Base-by-base conservation (phyloP, 2,888 invertebrate genomes). In the Apamea anceps region DNA sequence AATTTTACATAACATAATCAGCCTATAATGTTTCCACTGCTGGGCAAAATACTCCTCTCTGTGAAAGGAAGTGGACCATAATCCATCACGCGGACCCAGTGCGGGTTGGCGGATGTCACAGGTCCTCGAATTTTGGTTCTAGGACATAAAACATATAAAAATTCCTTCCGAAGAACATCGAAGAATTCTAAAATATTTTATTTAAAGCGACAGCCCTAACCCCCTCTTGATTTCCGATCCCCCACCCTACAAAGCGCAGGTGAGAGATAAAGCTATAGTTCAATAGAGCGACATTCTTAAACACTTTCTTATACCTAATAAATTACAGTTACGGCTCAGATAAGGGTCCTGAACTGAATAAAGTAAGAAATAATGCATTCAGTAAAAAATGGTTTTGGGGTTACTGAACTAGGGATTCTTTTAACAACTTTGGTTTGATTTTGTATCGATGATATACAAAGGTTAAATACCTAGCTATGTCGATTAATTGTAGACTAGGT, bases 261-360 rank as follows among this genome's bases (percentile, higher is more conserved):
- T 91, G 86, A 89, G 90, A 89, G 90, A 90, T 90, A 90, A 90
- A 85, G 79, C 75, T 79, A 85, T 86, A 88, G 85, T 87, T 87
- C 85, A 85, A 85, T 80, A 86, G 86, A 83, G 79, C 75, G 85
- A 81, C 80, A 78, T 74, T 81, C 82, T 88, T 85, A 88, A 88
- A 87, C 84, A 85, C 77, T 85, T 87, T 84, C 76, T 82, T 84
- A 77, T 79, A 79, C 81, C 80, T 77, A 81, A 88, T 89, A 89
- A 90, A 84, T 89, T 82, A 81, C 78, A 65, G 65, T 62, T 74
- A 77, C 70, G 72, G 67, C 51, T 5, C 28, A 25, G 85, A 84
- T 84, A 80, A 80, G 77, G 75, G 72, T 51, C 15, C 18, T n/a
- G 54, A 48, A 78, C 80, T 76, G 75, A 85, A 65, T 71, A 73